Percentiles rank a stretch among this genome's conserved stretches.
Evolutionary conservation across 2,113 vertebrate species (phyloP).

Genomic region (Protobothrops mucrosquamatus): DNA sequence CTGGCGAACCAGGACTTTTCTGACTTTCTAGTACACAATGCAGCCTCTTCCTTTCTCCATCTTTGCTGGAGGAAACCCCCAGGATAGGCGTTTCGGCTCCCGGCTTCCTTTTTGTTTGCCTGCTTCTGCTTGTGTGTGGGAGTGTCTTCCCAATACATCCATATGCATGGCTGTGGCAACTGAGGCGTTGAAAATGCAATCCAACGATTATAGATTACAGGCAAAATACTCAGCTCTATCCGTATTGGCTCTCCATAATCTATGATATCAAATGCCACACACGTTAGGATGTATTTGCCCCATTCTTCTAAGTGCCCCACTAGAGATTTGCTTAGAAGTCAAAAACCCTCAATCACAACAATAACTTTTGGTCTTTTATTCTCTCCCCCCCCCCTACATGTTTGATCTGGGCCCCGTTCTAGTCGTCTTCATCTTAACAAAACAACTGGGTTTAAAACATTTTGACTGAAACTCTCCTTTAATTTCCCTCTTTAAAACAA

Average conservation of each 20-base stretch:
- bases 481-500: constrained; percentile 18
- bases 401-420: constrained; percentile 43
- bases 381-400: constrained; percentile 33
- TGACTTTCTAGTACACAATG: neutral
- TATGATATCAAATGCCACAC: neutral
- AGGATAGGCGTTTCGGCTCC: neutral
- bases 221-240: neutral
- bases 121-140: neutral
- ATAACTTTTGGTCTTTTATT: constrained; percentile 49
- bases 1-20: neutral
- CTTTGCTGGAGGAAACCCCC: neutral
- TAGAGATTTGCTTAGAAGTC: constrained; percentile 55
- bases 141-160: neutral
- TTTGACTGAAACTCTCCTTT: constrained; percentile 16
- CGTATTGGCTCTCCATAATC: neutral
- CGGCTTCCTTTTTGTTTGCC: neutral
- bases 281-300: constrained; percentile 15
- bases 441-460: neutral
- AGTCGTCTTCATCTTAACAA: neutral
- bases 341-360: constrained; percentile 44
- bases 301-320: constrained; percentile 45
- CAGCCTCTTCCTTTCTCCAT: neutral
- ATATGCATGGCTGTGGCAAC: neutral
- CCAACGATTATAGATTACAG: constrained; percentile 9
- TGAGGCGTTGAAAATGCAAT: neutral